Evolutionary conservation across 2,888 invertebrate genomes (phyloP), one percentile per base, ranked within the genome.

Genomic region (Therioaphis trifolii): DNA sequence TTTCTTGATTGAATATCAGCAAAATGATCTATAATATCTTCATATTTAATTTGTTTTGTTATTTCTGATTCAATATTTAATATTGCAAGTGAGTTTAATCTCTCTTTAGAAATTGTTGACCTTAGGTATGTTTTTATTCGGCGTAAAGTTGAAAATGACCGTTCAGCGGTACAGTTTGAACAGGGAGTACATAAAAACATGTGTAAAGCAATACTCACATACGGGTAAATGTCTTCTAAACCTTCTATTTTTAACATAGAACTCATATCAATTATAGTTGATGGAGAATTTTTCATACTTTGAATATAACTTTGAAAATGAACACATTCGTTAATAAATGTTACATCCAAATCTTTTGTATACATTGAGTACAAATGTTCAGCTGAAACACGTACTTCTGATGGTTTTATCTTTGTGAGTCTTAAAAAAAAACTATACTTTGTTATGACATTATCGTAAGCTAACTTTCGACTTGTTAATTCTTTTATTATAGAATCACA

Each of bases 401-500:
- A 71, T 49, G 27, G 27, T 49, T 49, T 71, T 27, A 49, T 29
- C 11, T 18, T 11, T 18, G 15, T 9, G 49, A 71, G 29, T 27
- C 49, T 71, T 18, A 49, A 49, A 35, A 35, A 29, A 63, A 63
- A 35, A 35, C n/a, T 3, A 63, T 63, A 63, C 63, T 63, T 63
- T 63, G 63, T 29, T 29, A 63, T 63, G 29, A 63, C 35, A 63
- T 63, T 35, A 63, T 35, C 35, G 11, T 35, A 35, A 63, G 35
- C 35, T 35, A 63, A 63, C 63, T 63, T 63, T 63, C n/a, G 29
- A 63, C 35, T 63, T 63, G 63, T 63, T 63, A 63, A 63, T 63
- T 63, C 63, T 63, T 63, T 11, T 63, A 63, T 63, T 63, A n/a
- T 29, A 63, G 63, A 35, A 63, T 63, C 63, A 63, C 35, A 63